phyloP scores from a whole-genome alignment of 2,888 invertebrate genomes.

The Electrophaes corylata region DNA sequence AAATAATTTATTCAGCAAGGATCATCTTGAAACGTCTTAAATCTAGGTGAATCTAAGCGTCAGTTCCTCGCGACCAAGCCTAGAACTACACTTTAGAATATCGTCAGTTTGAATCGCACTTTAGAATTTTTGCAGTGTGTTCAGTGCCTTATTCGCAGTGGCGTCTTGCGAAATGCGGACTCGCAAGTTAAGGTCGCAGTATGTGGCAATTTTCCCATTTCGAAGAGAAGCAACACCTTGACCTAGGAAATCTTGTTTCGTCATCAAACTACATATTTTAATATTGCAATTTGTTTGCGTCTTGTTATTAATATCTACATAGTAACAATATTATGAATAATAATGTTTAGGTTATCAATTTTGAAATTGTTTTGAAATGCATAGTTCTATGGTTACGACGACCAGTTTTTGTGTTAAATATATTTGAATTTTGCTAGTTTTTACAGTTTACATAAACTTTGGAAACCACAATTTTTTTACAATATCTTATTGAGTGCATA shows the following conservation, averaged over 20 bases:
- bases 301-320: constrained; percentile 28
- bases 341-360: background rate
- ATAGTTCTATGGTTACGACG: background rate
- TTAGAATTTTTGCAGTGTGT: constrained; percentile 44
- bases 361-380: background rate
- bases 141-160: constrained; percentile 56
- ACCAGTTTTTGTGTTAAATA: background rate
- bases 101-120: constrained; percentile 3
- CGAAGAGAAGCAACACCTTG: constrained; percentile 81
- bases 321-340: background rate
- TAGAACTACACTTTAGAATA: background rate
- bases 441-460: no score
- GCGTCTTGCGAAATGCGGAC: constrained; percentile 71
- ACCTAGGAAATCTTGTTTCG: constrained; percentile 81
- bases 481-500: no score
- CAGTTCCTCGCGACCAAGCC: no score
- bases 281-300: constrained; percentile 56
- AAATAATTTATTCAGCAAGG: no score
- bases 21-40: no score
- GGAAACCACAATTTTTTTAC: no score
- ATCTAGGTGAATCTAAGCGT: no score
- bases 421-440: no score
- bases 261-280: constrained; percentile 56
- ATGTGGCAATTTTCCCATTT: constrained; percentile 83
- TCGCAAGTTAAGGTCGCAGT: constrained; percentile 76